A percentile compares a stretch with the other conserved stretches of the same genome.
phyloP scores from a whole-genome alignment of 2,113 vertebrate genomes.

The Oriolus oriolus region DNA sequence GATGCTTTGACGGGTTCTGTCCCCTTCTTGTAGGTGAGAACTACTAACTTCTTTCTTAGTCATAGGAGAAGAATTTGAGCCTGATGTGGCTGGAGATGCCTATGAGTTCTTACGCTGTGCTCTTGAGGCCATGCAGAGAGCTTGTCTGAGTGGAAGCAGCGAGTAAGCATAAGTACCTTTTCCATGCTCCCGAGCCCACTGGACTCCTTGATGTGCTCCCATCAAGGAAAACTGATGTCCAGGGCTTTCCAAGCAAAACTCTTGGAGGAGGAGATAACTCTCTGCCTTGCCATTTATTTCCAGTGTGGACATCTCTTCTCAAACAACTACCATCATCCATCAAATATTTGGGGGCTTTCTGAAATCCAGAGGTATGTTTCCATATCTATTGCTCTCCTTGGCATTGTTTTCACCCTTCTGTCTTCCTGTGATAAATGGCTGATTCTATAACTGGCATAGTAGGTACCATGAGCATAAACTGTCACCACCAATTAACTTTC shows the following conservation, averaged over 20 bases:
- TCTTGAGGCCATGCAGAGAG: background rate
- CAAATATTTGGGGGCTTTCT: constrained; percentile 6
- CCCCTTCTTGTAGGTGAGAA: background rate
- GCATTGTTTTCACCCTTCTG: background rate
- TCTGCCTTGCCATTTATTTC: background rate
- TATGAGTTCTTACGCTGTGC: background rate
- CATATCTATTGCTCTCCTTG: background rate
- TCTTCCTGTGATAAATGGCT: background rate
- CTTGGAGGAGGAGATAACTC: background rate
- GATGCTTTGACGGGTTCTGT: background rate
- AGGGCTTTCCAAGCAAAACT: background rate
- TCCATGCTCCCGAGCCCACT: background rate
- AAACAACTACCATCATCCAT: background rate
- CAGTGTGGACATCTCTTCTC: background rate
- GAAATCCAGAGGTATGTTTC: background rate
- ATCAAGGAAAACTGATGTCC: background rate
- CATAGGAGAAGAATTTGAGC: background rate
- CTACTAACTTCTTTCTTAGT: background rate
- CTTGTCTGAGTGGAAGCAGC: background rate
- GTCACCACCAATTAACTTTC: background rate
- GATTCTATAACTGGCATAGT: background rate
- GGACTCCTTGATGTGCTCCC: background rate
- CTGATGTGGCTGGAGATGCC: background rate
- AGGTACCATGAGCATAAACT: background rate
- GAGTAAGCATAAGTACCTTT: background rate